These are phyloP conservation scores for Villa cingulata DNA, from an alignment of 2,888 invertebrate species.

Conservation along the genomic window DNA sequence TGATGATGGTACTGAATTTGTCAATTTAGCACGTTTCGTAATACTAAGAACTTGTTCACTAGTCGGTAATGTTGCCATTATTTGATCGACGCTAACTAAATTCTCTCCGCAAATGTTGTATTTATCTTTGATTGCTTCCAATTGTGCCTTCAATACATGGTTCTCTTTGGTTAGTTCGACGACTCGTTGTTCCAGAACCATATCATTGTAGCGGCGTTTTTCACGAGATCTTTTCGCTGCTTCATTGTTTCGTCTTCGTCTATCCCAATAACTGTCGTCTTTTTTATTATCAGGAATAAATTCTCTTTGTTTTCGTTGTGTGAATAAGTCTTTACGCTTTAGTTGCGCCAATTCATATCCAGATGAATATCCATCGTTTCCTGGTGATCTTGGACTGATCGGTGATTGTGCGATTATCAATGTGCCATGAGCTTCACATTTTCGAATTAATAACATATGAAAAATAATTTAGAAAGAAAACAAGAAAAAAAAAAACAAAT, in stretches of 20 bases:
- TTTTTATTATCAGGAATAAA: conserved; percentile 95
- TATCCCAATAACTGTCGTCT: conserved; percentile 95
- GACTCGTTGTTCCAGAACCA: conserved; percentile 89
- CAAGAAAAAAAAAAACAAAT: too few species aligned
- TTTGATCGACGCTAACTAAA: conserved; percentile 77
- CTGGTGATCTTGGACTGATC: conserved; percentile 26
- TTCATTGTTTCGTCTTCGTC: conserved; percentile 89
- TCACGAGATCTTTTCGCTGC: conserved; percentile 95
- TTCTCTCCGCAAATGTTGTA: conserved; percentile 80
- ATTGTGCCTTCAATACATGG: conserved; percentile 81
- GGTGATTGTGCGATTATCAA: conserved; percentile 29
- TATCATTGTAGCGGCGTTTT: conserved; percentile 89
- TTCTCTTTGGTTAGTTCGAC: conserved; percentile 92
- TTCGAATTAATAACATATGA: conserved; percentile 20
- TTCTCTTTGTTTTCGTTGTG: conserved; percentile 85
- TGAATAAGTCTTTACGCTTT: conserved; percentile 71
- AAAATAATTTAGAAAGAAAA: not conserved
- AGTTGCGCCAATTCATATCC: conserved; percentile 39
- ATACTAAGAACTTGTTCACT: conserved; percentile 74
- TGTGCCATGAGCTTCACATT: conserved; percentile 12
- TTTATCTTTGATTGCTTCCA: conserved; percentile 85
- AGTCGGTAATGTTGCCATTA: conserved; percentile 70
- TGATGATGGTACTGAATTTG: conserved; percentile 37
- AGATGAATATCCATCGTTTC: conserved; percentile 33
- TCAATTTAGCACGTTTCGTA: conserved; percentile 49